These are phyloP conservation scores for Ectemnius cavifrons DNA, from an alignment of 2,888 invertebrate species.

Conservation along the genomic window DNA sequence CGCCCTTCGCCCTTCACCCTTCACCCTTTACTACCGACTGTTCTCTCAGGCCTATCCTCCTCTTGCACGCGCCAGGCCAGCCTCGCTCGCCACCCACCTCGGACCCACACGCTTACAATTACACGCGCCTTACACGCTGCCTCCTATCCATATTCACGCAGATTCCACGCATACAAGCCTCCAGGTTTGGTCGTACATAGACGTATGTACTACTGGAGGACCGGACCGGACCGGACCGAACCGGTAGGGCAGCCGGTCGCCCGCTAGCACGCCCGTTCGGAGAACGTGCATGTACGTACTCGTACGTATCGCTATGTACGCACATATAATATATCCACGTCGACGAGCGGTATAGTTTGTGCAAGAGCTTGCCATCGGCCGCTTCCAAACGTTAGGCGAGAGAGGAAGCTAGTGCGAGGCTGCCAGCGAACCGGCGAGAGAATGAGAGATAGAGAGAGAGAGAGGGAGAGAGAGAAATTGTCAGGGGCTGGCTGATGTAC, in stretches of 20 bases:
- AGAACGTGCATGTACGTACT: slow-evolving; percentile 38
- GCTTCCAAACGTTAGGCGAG: slow-evolving; percentile 36
- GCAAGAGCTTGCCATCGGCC: slow-evolving; percentile 58
- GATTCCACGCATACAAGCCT: slow-evolving; percentile 41
- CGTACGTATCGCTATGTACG: slow-evolving; percentile 45
- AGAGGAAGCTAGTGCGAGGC: slow-evolving; percentile 26
- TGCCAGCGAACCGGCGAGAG: slow-evolving; percentile 37
- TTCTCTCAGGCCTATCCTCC: slow-evolving; percentile 23
- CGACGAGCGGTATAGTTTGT: slow-evolving; percentile 57
- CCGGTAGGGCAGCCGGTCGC: not conserved
- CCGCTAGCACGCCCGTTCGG: slow-evolving; percentile 8
- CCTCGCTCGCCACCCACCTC: slow-evolving; percentile 23
- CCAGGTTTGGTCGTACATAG: too few relatives aligned
- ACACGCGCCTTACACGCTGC: slow-evolving; percentile 54
- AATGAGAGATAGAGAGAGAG: not conserved
- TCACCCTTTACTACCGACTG: not conserved
- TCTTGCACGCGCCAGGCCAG: slow-evolving; percentile 16
- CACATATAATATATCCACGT: slow-evolving; percentile 59
- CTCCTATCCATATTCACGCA: slow-evolving; percentile 44
- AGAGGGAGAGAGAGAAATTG: slow-evolving; percentile 26
- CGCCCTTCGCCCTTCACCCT: too few relatives aligned
- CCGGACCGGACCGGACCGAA: not conserved
- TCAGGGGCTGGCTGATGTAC: slow-evolving; percentile 21
- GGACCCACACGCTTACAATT: slow-evolving; percentile 44
- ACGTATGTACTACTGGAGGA: too few relatives aligned